phyloP scores from a whole-genome alignment of 2,888 invertebrate species.

The Xanthorhoe spadicearia region DNA sequence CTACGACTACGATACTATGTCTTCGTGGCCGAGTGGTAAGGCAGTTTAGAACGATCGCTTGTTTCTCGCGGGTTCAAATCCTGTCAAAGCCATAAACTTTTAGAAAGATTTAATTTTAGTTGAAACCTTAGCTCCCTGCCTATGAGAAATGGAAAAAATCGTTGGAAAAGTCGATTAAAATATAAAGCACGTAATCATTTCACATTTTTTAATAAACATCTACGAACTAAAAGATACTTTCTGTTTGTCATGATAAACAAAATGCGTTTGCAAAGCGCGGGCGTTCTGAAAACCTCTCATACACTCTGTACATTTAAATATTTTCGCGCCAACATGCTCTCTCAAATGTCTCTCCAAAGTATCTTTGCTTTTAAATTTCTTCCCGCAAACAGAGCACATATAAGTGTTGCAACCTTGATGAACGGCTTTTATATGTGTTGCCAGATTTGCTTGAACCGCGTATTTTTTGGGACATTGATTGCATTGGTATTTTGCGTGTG shows the following conservation, averaged over 20 bases:
- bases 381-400: slow-evolving; percentile 1
- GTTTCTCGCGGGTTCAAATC: too few relatives aligned
- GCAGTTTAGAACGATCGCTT: too few relatives aligned
- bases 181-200: background rate
- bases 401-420: background rate
- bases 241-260: background rate
- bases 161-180: too few relatives aligned
- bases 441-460: slow-evolving; percentile 13
- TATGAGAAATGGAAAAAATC: background rate
- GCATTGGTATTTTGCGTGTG: slow-evolving; percentile 10
- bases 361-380: slow-evolving; percentile 9
- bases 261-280: slow-evolving; percentile 13
- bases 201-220: background rate
- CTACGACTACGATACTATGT: too few relatives aligned
- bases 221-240: slow-evolving; percentile 6
- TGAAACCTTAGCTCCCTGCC: too few relatives aligned
- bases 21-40: too few relatives aligned
- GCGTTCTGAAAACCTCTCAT: slow-evolving; percentile 4
- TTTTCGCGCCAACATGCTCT: background rate
- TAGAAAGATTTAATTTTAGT: too few relatives aligned
- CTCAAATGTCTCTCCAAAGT: slow-evolving; percentile 7
- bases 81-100: too few relatives aligned
- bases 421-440: slow-evolving; percentile 15
- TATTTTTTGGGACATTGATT: slow-evolving; percentile 23
- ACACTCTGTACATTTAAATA: slow-evolving; percentile 8